Evolutionary conservation across 2,113 vertebrate species (phyloP).

Genomic region (Reinhardtius hippoglossoides): DNA sequence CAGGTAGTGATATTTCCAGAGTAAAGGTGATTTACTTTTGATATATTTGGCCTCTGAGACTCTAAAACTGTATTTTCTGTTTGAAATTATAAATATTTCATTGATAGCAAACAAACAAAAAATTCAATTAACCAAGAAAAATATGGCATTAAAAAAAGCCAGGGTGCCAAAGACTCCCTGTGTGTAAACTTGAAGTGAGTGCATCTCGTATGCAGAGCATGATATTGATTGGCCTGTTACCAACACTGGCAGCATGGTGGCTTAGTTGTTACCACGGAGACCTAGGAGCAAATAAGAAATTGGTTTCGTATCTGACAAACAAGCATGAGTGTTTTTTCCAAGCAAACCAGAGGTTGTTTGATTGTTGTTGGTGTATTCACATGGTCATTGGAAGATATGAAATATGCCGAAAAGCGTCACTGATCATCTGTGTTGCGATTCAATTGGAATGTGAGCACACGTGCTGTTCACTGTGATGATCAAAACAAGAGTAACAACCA

Average conservation of each 20-base stretch:
- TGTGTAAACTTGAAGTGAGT: background rate
- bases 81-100: background rate
- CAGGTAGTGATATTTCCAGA: too few relatives aligned
- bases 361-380: background rate
- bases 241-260: constrained; percentile 13
- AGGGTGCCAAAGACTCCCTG: background rate
- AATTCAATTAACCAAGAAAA: background rate
- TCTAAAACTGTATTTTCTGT: background rate
- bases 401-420: background rate
- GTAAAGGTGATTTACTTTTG: background rate
- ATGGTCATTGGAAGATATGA: background rate
- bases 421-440: background rate
- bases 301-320: constrained; percentile 13
- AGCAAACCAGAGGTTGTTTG: background rate
- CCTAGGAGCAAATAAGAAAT: background rate
- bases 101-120: background rate
- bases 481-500: background rate
- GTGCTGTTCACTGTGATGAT: background rate
- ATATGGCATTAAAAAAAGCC: background rate
- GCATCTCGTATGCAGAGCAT: constrained; percentile 19
- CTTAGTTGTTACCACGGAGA: constrained; percentile 22
- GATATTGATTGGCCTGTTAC: constrained; percentile 43
- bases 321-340: background rate
- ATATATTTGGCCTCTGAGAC: background rate
- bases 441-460: background rate